Percentiles rank a stretch among this genome's conserved stretches.
Evolutionary conservation across 2,888 invertebrate genomes (phyloP).

Genomic region (Phyllotreta cruciferae): DNA sequence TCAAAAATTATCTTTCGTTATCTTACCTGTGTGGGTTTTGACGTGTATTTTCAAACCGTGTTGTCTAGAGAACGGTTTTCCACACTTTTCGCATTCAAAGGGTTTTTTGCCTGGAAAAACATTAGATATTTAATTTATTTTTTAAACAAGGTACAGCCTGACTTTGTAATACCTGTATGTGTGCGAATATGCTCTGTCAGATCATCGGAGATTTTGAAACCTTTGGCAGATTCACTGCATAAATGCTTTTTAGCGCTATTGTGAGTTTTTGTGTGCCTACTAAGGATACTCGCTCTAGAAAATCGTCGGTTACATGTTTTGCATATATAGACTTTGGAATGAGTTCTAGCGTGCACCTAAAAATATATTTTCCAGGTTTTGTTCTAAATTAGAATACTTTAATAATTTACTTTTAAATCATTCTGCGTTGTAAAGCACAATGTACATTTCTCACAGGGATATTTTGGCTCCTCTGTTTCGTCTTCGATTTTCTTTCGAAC

Average conservation of each 20-base stretch:
- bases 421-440: slow-evolving; percentile 54
- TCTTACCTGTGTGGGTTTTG: slow-evolving; percentile 55
- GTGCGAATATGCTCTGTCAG: slow-evolving; percentile 56
- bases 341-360: slow-evolving; percentile 45
- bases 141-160: too few relatives aligned
- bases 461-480: slow-evolving; percentile 58
- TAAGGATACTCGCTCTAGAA: slow-evolving; percentile 59
- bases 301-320: slow-evolving; percentile 59
- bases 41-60: slow-evolving; percentile 57
- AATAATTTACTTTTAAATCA: too few relatives aligned
- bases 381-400: neutral
- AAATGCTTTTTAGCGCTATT: slow-evolving; percentile 55
- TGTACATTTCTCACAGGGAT: too few relatives aligned
- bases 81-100: slow-evolving; percentile 57
- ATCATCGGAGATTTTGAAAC: slow-evolving; percentile 57
- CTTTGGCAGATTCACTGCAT: slow-evolving; percentile 59
- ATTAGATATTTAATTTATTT: too few relatives aligned
- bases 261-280: slow-evolving; percentile 56
- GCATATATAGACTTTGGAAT: slow-evolving; percentile 52
- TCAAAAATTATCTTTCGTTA: too few relatives aligned
- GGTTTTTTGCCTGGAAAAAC: slow-evolving; percentile 58
- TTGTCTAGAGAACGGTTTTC: slow-evolving; percentile 52
- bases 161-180: slow-evolving; percentile 57
- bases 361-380: slow-evolving; percentile 8
- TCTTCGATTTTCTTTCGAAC: slow-evolving; percentile 44